These are phyloP conservation scores for Eutolmus rufibarbis DNA, from an alignment of 2,888 invertebrate species.

Conservation along the genomic window DNA sequence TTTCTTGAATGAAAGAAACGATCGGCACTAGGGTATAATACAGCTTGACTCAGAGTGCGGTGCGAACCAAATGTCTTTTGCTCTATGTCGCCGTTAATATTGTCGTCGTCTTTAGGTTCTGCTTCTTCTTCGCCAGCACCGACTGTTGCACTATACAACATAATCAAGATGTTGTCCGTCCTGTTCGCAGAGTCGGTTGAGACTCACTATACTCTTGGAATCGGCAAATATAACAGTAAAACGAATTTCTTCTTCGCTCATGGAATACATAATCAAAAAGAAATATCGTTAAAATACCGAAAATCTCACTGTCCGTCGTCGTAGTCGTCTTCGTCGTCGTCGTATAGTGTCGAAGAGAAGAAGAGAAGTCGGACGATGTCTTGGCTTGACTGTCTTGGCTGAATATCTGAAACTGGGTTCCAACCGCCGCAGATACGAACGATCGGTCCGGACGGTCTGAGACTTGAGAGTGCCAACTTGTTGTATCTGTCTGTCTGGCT, in stretches of 20 bases:
- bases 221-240: constrained; percentile 40
- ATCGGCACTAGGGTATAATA: neutral
- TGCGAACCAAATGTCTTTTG: neutral
- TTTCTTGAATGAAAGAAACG: constrained; percentile 24
- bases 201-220: neutral
- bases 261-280: constrained; percentile 31
- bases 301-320: neutral
- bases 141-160: neutral
- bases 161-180: neutral
- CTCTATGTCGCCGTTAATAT: neutral
- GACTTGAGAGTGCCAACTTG: constrained; percentile 1
- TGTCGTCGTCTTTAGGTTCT: neutral
- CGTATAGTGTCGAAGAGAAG: neutral
- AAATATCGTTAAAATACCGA: neutral
- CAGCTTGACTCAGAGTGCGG: neutral
- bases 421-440: neutral
- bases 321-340: neutral
- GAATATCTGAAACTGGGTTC: neutral
- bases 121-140: neutral
- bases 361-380: constrained; percentile 1
- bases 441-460: neutral
- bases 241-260: constrained; percentile 38
- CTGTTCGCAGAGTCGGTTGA: neutral
- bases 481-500: constrained; percentile 16
- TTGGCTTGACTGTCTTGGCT: neutral